These are phyloP conservation scores for Sipha maydis DNA, from an alignment of 2,888 invertebrate species.

Conservation along the genomic window DNA sequence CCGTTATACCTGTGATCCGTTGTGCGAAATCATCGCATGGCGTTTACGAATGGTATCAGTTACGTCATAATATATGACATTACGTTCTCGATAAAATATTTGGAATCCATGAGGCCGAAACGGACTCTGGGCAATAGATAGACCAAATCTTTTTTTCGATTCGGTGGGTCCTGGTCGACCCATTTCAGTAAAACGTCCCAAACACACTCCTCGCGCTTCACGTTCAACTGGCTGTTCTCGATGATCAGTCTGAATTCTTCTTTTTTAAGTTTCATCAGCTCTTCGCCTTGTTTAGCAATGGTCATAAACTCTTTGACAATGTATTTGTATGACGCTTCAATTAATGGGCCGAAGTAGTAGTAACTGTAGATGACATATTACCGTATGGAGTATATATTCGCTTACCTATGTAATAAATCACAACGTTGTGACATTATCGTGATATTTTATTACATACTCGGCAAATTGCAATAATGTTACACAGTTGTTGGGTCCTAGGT, in stretches of 20 bases:
- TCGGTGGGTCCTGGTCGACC: slow-evolving; percentile 55
- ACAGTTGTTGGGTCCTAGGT: slow-evolving; percentile 81
- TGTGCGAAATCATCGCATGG: neutral
- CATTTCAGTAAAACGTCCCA: slow-evolving; percentile 63
- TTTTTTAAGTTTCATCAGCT: slow-evolving; percentile 52
- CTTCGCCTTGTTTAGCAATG: slow-evolving; percentile 32
- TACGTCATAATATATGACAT: neutral
- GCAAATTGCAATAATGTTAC: slow-evolving; percentile 88
- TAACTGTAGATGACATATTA: neutral
- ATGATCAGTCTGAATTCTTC: slow-evolving; percentile 54
- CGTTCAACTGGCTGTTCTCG: slow-evolving; percentile 60
- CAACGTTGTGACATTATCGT: neutral
- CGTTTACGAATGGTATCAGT: neutral
- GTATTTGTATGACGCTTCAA: slow-evolving; percentile 17
- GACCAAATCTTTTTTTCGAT: slow-evolving; percentile 33
- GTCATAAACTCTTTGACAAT: slow-evolving; percentile 37
- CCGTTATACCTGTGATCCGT: no score
- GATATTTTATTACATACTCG: slow-evolving; percentile 68
- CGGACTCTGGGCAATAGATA: slow-evolving; percentile 55
- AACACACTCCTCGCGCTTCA: slow-evolving; percentile 61
- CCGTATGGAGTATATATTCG: neutral
- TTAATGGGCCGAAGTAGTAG: slow-evolving; percentile 21
- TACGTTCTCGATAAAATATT: slow-evolving; percentile 62
- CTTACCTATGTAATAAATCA: neutral
- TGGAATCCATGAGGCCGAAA: slow-evolving; percentile 62